phyloP scores from a whole-genome alignment of 2,113 vertebrate species.

The Damaliscus lunatus region DNA sequence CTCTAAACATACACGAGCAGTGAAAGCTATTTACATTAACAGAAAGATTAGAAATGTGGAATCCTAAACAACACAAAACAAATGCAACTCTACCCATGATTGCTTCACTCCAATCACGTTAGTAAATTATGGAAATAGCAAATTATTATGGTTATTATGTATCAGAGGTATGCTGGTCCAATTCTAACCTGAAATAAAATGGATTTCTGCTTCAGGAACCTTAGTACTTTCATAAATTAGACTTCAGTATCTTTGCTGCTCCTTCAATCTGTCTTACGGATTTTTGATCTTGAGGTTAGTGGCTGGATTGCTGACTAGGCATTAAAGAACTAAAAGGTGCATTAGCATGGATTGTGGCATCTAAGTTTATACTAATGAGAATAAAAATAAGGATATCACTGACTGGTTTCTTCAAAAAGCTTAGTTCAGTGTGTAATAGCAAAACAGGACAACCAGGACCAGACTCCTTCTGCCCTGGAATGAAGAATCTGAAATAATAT shows the following conservation, averaged over 20 bases:
- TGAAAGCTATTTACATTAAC: neutral
- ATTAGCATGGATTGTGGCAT: neutral
- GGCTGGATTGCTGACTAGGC: neutral
- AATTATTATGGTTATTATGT: neutral
- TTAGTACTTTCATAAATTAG: neutral
- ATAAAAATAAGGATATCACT: neutral
- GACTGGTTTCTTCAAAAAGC: neutral
- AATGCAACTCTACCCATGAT: neutral
- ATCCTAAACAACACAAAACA: neutral
- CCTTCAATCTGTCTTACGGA: neutral
- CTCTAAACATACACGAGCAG: neutral
- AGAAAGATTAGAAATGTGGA: neutral
- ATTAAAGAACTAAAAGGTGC: neutral
- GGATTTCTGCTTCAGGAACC: neutral
- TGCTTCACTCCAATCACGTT: neutral
- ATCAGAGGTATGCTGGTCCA: neutral
- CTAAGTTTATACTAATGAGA: neutral
- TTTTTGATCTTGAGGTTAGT: neutral
- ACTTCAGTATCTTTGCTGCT: neutral
- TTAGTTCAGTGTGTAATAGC: neutral
- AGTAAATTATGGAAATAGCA: neutral
- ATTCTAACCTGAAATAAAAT: neutral
- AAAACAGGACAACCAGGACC: neutral
- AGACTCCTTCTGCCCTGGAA: neutral
- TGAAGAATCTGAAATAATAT: neutral